Base-by-base conservation (phyloP, 2,888 invertebrate species). In the Iphiclides podalirius region DNA sequence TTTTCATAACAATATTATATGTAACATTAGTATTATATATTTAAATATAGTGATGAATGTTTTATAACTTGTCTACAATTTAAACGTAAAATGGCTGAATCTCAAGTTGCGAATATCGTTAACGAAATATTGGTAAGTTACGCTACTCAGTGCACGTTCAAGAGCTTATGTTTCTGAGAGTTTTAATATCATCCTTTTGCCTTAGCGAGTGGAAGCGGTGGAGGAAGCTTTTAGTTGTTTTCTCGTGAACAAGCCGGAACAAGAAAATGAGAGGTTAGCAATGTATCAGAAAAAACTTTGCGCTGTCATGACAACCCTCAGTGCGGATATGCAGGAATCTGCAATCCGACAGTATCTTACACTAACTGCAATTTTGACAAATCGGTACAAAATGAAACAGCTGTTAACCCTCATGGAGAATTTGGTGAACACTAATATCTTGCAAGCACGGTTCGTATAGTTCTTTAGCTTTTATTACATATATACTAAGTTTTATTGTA, bases 211-310 rank as follows among this genome's bases (percentile, higher is more conserved):
- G 4, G 95, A 96, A 69, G 91, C 93, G 0, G 94, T 96, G 23
- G 96, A 97, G 70, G 96, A 96, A 77, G 96, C 96, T 0, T 97
- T 98, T 69, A 95, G 95, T 71, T 95, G 95, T 63, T 96, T 95
- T 63, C 90, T 97, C 51, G 94, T 96, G 1, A 94, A 96, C 66
- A 92, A 93, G 59, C 90, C 92, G 12, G 92, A 93, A 43, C 90
- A 91, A 50, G 94, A 96, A 70, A 89, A 86, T 57, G 93, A 94
- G 59, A 93, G 93, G 71, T 83, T 93, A 17, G 77, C 90, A 31
- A 79, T 87, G 67, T 94, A 94, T 80, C 92, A 94, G 60, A 92
- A 92, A 55, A 93, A 93, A 56, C 77, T 97, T 26, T 92, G 92
- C 47, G 84, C 84, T 11, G 90, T 92, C 0, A 93, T 96, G 80